Evolutionary conservation across 2,888 invertebrate species (phyloP), one percentile per base, ranked within the genome.

Genomic region (Pandemis heparana): DNA sequence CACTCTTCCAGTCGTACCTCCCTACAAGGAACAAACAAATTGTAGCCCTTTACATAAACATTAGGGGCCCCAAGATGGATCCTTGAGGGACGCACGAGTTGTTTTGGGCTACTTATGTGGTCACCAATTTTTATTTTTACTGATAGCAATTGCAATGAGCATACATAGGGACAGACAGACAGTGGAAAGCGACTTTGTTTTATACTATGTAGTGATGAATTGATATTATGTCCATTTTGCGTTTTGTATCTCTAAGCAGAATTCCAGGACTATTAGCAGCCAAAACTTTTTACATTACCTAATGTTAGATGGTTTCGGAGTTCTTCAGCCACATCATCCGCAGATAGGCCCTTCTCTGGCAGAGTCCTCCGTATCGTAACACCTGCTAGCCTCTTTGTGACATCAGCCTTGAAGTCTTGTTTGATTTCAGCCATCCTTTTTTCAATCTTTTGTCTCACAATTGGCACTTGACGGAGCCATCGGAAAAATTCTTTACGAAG

Each of bases 1-100:
- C 99, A 72, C 95, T 95, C 77, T 96, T 95, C 98, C 98, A 99
- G 78, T 97, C 95, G 82, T 96, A 97, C 41, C 96, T 93, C 12
- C 98, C 97, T 96, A 81, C 14, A 32, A 23, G 9, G n/a, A 10
- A 60, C 8, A 9, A 32, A 5, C 23, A 38, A 60, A 4, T 32
- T 32, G 10, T 16, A 6, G 23, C 1, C 23, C 16, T 32, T 4
- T 32, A 32, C 23, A 32, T 32, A n/a, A n/a, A n/a, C n/a, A n/a
- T n/a, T n/a, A n/a, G n/a, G n/a, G n/a, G n/a, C n/a, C n/a, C n/a
- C n/a, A n/a, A n/a, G n/a, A n/a, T n/a, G n/a, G n/a, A n/a, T n/a
- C n/a, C n/a, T n/a, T n/a, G n/a, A n/a, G n/a, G n/a, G n/a, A n/a
- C n/a, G n/a, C n/a, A n/a, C n/a, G n/a, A n/a, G n/a, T n/a, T n/a